phyloP scores from a whole-genome alignment of 2,113 vertebrate species.

The Pyxicephalus adspersus region DNA sequence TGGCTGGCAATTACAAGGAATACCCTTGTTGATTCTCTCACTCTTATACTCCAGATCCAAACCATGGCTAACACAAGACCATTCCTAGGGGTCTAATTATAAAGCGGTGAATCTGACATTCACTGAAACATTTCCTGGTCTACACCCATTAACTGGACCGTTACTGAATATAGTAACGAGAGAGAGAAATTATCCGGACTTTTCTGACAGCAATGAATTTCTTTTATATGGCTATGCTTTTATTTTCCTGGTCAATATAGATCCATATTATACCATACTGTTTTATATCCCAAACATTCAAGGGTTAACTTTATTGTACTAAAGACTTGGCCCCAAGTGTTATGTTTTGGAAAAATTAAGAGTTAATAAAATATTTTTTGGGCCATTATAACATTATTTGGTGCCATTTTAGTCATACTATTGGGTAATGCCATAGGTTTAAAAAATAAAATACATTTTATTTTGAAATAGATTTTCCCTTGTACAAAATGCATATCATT shows the following conservation, averaged over 20 bases:
- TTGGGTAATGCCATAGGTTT: constrained; percentile 45
- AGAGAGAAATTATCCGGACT: too few relatives aligned
- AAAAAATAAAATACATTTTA: constrained; percentile 36
- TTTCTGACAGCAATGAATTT: not conserved
- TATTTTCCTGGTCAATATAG: not conserved
- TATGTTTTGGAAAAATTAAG: not conserved
- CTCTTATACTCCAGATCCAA: too few relatives aligned
- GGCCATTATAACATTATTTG: constrained; percentile 19
- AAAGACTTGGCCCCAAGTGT: not conserved
- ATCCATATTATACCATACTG: not conserved
- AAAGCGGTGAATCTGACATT: too few relatives aligned
- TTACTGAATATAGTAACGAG: too few relatives aligned
- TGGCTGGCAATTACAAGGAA: too few relatives aligned
- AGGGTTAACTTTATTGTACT: not conserved
- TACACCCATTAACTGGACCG: too few relatives aligned
- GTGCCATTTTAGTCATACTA: constrained; percentile 47
- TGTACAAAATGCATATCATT: constrained; percentile 46
- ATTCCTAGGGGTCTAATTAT: too few relatives aligned
- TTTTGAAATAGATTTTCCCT: constrained; percentile 52
- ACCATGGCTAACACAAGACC: too few relatives aligned
- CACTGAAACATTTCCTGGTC: too few relatives aligned
- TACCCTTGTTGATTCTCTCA: too few relatives aligned
- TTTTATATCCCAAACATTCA: not conserved
- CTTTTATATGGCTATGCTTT: not conserved
- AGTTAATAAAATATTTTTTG: not conserved